These are phyloP conservation scores for Ciconia maguari DNA, from an alignment of 2,113 vertebrate species.

Conservation along the genomic window DNA sequence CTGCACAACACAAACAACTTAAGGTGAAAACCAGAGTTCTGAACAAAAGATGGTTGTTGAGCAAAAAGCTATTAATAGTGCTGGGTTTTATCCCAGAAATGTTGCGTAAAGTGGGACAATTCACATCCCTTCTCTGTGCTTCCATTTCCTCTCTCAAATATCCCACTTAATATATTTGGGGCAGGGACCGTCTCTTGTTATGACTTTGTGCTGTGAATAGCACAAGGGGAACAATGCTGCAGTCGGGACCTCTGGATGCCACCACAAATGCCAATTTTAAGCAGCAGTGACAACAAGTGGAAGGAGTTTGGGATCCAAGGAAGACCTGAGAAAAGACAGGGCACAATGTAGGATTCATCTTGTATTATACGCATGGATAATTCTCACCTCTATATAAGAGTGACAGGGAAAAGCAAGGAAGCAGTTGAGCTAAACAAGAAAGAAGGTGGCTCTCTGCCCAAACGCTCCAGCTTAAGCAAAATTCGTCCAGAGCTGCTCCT, in stretches of 20 bases:
- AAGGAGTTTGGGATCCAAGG: neutral
- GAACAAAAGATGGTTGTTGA: constrained; percentile 58
- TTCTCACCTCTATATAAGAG: neutral
- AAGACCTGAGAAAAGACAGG: neutral
- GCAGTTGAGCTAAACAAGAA: neutral
- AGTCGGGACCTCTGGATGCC: constrained; percentile 29
- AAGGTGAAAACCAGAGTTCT: constrained; percentile 49
- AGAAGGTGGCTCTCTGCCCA: neutral
- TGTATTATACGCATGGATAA: neutral
- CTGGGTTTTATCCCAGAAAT: constrained; percentile 60
- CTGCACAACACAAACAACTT: constrained; percentile 7
- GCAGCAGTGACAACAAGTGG: neutral
- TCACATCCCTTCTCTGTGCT: constrained; percentile 45
- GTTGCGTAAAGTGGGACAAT: constrained; percentile 53
- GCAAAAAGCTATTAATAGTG: constrained; percentile 61
- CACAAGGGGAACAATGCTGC: constrained; percentile 38
- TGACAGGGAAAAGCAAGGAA: neutral
- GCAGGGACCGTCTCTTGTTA: constrained; percentile 38
- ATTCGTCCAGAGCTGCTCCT: neutral
- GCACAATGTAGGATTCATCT: neutral
- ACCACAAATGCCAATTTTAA: constrained; percentile 28
- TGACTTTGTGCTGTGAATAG: constrained; percentile 46
- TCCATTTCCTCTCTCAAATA: constrained; percentile 56
- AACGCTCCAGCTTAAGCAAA: neutral
- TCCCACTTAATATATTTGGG: constrained; percentile 47